Evolutionary conservation across 2,888 invertebrate species (phyloP), one percentile per base, ranked within the genome.

Genomic region (Pachydiplax longipennis): DNA sequence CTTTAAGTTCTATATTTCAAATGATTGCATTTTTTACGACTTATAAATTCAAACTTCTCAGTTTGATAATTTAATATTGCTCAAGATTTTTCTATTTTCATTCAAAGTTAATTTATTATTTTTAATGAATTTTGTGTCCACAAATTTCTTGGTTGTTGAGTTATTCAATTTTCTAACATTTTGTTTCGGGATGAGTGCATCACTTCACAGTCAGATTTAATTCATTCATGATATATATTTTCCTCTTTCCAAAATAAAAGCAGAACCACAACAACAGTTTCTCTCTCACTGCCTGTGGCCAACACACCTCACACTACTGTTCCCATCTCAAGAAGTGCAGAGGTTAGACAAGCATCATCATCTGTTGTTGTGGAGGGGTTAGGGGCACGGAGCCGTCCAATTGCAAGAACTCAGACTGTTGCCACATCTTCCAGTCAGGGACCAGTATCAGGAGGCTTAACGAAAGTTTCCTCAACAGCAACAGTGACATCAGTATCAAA

Each of bases 331-430:
- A 87, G 87, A 61, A 87, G 65, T 87, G 40, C 61, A 35, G 87
- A 87, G 18, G 4, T 87, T n/a, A 61, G 87, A 37, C 87, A 87
- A 61, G n/a, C 61, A 18, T 31, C 61, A 37, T 13, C 73, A 31
- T 58, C 53, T 18, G 82, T 87, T n/a, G 87, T 87, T 22, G 87
- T 87, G 58, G 87, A 87, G 40, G 87, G 87, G 6, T 61, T 87
- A 13, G 87, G 87, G 58, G 87, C 87, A 37, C 37, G 87, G 65
- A 87, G 87, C 87, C 87, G 87, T 61, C 61, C 87, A 61, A 87
- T 87, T 37, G 37, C 61, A 2, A 58, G 87, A 12, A 25, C 73
- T 73, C 73, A 73, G 13, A n/a, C 87, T 37, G 61, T 37, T n/a
- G 31, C 87, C n/a, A 8, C 61, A 61, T 61, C 87, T 4, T 87